A percentile compares a stretch with the other conserved stretches of the same genome.
These are phyloP conservation scores for Syngnathus floridae DNA, from an alignment of 2,113 vertebrate genomes.

Conservation along the genomic window DNA sequence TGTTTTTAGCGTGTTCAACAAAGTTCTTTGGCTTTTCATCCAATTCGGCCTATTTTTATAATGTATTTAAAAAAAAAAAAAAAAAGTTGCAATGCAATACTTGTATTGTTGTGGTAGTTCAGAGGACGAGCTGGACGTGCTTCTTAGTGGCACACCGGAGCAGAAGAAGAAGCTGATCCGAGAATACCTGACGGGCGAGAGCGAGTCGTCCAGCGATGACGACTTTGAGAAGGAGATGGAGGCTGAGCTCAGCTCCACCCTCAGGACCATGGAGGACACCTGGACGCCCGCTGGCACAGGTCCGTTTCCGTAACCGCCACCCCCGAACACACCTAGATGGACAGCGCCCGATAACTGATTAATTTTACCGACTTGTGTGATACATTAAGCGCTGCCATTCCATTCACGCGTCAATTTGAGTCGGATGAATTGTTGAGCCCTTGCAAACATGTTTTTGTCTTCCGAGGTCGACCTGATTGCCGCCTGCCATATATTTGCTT, in stretches of 20 bases:
- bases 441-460: no score
- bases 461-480: no score
- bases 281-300: conserved; percentile 54
- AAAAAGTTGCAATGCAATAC: neutral
- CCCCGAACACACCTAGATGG: neutral
- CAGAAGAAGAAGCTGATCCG: conserved; percentile 93
- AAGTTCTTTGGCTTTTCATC: no score
- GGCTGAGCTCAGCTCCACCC: conserved; percentile 83
- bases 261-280: conserved; percentile 79
- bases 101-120: conserved; percentile 69
- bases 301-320: neutral
- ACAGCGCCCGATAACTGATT: neutral
- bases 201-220: conserved; percentile 89
- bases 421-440: no score
- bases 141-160: conserved; percentile 85
- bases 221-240: conserved; percentile 99
- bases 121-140: conserved; percentile 91
- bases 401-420: no score
- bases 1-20: no score
- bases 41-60: no score
- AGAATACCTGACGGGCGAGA: conserved; percentile 93
- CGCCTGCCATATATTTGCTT: neutral
- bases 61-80: no score
- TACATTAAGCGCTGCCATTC: no score
- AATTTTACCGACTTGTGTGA: no score